Base-by-base conservation (phyloP, 2,888 invertebrate species). In the Listrodromus nycthemerus region DNA sequence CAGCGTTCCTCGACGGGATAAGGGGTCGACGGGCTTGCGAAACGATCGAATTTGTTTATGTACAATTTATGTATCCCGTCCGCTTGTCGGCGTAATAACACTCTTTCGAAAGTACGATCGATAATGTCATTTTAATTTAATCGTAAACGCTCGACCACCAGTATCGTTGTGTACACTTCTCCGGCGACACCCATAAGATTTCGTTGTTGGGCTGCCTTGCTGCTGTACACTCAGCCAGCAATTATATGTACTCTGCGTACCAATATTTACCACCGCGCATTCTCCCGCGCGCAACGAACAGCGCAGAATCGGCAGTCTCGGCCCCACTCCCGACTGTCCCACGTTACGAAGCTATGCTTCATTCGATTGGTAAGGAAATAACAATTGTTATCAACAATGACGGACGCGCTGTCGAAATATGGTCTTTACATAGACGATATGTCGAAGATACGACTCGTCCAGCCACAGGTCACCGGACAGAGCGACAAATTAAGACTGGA, bases 361-460 rank as follows among this genome's bases (percentile, higher is more conserved):
- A 4, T 52, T n/a, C 6, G 8, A 58, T 58, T 27, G 2, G 21
- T 27, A 13, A 5, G 2, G 3, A 21, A 27, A 10, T 10, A 21
- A 21, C 5, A 27, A 21, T 27, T 8, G 27, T 58, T 37, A 30
- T n/a, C 2, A 61, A 65, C 4, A 91, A 97, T 97, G 97, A 94
- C 96, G 33, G 97, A 97, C 86, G 95, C 96, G 88, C 93, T 97
- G 84, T 94, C 95, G 83, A 96, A 96, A 92, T 95, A 96, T 78
- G 98, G 98, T 69, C 95, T 99, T 78, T 98, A 96, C 93, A 97
- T 98, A 86, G 98, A 99, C 92, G 98, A 99, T 93, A 95, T 98
- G 67, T 97, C 96, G 91, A 97, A 97, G 94, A 95, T 97, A 81
- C 94, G 97, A 66, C 96, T 97, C 80, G 94, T 97, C 80, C 96